These are phyloP conservation scores for Meteorus cinctellus DNA, from an alignment of 2,888 invertebrate species.

Conservation along the genomic window DNA sequence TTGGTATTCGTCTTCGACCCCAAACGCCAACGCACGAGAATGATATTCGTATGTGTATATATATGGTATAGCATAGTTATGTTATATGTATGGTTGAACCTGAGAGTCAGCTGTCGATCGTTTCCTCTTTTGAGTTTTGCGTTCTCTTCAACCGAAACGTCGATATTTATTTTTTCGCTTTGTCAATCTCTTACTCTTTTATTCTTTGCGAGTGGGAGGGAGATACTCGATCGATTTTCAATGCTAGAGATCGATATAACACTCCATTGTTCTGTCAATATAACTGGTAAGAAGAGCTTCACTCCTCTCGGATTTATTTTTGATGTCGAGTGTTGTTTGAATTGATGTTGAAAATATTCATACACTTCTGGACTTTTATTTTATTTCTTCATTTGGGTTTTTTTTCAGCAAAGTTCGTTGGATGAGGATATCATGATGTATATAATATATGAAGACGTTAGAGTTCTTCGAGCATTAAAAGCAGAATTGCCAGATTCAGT, in stretches of 20 bases:
- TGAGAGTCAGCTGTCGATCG: conserved; percentile 59
- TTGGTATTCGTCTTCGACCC: conserved; percentile 26
- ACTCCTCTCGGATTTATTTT: background rate
- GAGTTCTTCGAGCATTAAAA: background rate
- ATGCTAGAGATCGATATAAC: too few species aligned
- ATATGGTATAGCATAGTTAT: background rate
- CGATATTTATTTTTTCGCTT: conserved; percentile 27
- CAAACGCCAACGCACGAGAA: conserved; percentile 31
- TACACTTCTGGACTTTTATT: background rate
- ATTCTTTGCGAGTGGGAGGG: conserved; percentile 21
- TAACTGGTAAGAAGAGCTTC: too few species aligned
- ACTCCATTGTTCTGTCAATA: too few species aligned
- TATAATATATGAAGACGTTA: background rate
- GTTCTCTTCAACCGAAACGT: conserved; percentile 28
- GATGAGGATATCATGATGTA: background rate
- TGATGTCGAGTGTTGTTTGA: background rate
- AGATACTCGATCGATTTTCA: too few species aligned
- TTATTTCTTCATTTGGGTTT: background rate
- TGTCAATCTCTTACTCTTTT: conserved; percentile 15
- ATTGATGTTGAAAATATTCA: background rate
- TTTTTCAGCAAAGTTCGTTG: background rate
- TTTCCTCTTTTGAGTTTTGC: conserved; percentile 49
- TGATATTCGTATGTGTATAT: background rate
- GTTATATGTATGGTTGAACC: conserved; percentile 17
- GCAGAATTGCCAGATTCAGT: background rate